Evolutionary conservation across 2,113 vertebrate genomes (phyloP).

Genomic region (Myxocyprinus asiaticus): DNA sequence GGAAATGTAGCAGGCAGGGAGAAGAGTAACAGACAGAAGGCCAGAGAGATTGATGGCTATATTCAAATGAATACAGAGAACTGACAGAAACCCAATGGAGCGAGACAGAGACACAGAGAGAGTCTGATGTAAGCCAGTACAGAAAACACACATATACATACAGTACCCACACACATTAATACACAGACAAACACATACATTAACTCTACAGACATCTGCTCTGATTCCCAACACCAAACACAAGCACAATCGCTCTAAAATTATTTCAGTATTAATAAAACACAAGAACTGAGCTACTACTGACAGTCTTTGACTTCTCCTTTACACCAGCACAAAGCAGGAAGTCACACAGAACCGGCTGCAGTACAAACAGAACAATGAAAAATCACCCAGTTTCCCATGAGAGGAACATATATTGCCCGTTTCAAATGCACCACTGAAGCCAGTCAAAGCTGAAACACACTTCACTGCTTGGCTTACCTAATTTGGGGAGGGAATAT

Average conservation of each 20-base stretch:
- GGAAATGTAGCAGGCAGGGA: not conserved
- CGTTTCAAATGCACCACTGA: not conserved
- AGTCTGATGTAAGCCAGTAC: slow-evolving; percentile 17
- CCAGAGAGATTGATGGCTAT: slow-evolving; percentile 43
- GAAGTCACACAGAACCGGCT: no score
- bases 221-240: slow-evolving; percentile 5
- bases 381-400: not conserved
- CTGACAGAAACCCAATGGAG: slow-evolving; percentile 44
- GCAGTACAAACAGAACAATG: no score
- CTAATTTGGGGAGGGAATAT: no score
- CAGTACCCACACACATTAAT: not conserved
- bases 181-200: not conserved
- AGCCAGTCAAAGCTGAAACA: not conserved
- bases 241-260: not conserved
- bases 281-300: not conserved
- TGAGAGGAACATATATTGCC: slow-evolving; percentile 4
- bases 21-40: slow-evolving; percentile 3
- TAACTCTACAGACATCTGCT: not conserved
- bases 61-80: slow-evolving; percentile 43
- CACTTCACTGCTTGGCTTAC: slow-evolving; percentile 74
- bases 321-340: not conserved
- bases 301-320: not conserved
- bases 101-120: not conserved
- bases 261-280: slow-evolving; percentile 1
- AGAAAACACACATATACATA: not conserved